Evolutionary conservation across 2,797 vertebrate genomes (phyloP).

Genomic region (Parauchenoglanis ngamensis): DNA sequence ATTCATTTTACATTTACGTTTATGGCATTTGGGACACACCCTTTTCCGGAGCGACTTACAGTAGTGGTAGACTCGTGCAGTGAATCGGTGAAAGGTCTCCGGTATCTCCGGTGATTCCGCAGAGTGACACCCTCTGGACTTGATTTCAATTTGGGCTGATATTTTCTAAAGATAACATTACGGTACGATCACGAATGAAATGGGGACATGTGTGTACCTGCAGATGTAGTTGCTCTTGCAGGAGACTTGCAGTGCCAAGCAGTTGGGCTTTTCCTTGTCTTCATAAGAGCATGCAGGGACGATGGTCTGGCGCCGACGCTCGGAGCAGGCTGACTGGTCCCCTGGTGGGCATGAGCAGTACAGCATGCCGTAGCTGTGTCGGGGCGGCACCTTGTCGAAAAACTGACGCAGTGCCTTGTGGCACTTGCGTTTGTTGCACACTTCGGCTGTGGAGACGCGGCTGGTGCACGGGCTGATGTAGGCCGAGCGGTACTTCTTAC

Average conservation of each 20-base stretch:
- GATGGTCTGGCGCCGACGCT: constrained; percentile 92
- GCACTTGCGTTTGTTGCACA: constrained; percentile 97
- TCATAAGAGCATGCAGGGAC: constrained; percentile 95
- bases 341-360: constrained; percentile 91
- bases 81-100: background rate
- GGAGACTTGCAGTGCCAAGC: constrained; percentile 86
- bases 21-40: background rate
- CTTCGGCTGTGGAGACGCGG: constrained; percentile 87
- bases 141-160: background rate
- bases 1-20: background rate
- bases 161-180: background rate
- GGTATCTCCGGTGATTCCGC: background rate
- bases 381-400: constrained; percentile 94
- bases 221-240: constrained; percentile 99
- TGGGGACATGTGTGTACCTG: constrained; percentile 77
- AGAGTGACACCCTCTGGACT: background rate
- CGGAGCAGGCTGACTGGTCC: constrained; percentile 84
- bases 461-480: constrained; percentile 96
- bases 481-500: constrained; percentile 94
- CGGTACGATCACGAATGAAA: background rate
- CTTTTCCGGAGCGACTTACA: background rate
- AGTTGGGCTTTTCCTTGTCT: constrained; percentile 93
- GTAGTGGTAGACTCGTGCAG: background rate
- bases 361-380: constrained; percentile 98
- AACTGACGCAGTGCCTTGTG: constrained; percentile 96